Evolutionary conservation across 2,797 vertebrate species (phyloP), one percentile per base, ranked within the genome.

Genomic region (Bradypodion ventrale): DNA sequence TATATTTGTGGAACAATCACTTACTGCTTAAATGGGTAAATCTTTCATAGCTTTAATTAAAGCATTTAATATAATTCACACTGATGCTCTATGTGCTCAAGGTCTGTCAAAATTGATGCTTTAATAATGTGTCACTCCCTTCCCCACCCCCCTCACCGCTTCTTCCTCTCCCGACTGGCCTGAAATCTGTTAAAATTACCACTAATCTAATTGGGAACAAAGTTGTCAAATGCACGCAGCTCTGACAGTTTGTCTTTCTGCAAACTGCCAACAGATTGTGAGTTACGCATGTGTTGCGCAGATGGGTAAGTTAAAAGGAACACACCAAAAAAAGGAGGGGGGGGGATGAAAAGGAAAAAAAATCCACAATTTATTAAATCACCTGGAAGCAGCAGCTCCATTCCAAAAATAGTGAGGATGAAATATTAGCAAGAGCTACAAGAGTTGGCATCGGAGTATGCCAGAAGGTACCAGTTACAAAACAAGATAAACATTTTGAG

Each of bases 401-500:
- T 95, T 97, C 96, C 96, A 96, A 97, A 97, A 96, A 96, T 97
- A 96, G 96, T 96, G 96, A 95, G 96, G 96, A 97, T 97, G 96
- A 96, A 97, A 96, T 96, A 96, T 96, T n/a, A 96, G 95, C 96
- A 96, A 95, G 96, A 95, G 94, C 94, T 83, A 93, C 92, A 95
- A 95, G 94, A 95, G 94, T 95, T 97, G 96, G 96, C 96, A 96
- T 94, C 93, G 93, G 95, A 95, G 95, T 94, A 94, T 95, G 95
- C 95, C 96, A 97, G 96, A 97, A 96, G 96, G 96, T 96, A 96
- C 96, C 96, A 93, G 96, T 96, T 97, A 96, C 96, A 96, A 97
- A 97, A 96, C 95, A 97, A 96, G 96, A 96, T 96, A 97, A 97
- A 97, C 96, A 97, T 97, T 97, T 96, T 95, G 96, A 97, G 96